Conservation (phyloP, 2,113 vertebrate genomes). For the Rhegmatorhina hoffmannsi region DNA sequence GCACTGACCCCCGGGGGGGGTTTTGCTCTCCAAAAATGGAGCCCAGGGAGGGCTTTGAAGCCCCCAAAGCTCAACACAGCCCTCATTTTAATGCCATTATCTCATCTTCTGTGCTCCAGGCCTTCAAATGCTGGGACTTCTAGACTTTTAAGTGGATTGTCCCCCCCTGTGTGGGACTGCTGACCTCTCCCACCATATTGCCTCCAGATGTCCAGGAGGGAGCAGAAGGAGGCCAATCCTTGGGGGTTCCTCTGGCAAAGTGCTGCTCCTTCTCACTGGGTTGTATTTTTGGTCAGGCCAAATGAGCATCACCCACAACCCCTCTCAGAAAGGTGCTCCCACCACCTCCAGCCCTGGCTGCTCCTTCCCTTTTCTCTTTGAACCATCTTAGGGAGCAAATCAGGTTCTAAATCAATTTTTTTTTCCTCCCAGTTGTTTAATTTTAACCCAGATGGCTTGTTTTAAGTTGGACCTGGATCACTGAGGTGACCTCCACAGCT, state of each 20-base stretch:
- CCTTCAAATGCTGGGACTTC: neutral
- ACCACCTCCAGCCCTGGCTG: neutral
- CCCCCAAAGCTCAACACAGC: neutral
- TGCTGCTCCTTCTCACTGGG: accelerated
- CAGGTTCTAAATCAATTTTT: neutral
- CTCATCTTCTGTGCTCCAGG: neutral
- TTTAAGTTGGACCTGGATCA: neutral
- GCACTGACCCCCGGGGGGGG: accelerated
- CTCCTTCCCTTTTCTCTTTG: neutral
- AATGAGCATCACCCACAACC: neutral
- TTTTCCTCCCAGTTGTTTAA: accelerated
- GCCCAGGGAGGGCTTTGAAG: neutral
- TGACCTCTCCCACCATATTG: constrained; percentile 3
- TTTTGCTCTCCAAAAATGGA: neutral
- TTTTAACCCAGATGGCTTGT: neutral
- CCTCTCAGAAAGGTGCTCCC: neutral
- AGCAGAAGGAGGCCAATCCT: neutral
- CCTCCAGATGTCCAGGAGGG: neutral
- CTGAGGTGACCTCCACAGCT: neutral
- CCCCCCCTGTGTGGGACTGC: accelerated
- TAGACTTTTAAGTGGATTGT: neutral
- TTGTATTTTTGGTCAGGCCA: neutral
- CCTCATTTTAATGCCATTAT: neutral
- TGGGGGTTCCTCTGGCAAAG: neutral
- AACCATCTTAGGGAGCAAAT: neutral